Conservation (phyloP, 2,113 vertebrate genomes). For the Platysteira castanea region DNA sequence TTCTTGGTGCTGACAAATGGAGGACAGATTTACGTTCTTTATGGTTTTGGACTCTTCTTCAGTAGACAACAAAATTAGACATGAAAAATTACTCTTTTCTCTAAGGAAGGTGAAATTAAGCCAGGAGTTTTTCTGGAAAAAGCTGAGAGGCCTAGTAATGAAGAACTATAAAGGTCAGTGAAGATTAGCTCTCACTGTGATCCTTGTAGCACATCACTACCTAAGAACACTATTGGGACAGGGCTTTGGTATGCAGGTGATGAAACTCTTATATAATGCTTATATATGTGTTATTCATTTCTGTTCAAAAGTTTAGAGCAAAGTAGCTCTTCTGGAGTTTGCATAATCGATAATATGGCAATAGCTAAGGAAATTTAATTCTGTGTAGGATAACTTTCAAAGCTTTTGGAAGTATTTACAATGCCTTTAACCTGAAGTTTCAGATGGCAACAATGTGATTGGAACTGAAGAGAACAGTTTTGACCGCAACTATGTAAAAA, state of each 20-base stretch:
- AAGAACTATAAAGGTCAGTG: background rate
- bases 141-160: background rate
- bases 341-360: background rate
- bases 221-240: background rate
- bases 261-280: background rate
- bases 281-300: background rate
- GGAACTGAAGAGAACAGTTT: slow-evolving; percentile 83
- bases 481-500: slow-evolving; percentile 95
- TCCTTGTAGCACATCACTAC: background rate
- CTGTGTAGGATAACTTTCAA: background rate
- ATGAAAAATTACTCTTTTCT: background rate
- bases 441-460: slow-evolving; percentile 71
- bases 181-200: background rate
- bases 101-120: background rate
- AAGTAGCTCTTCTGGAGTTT: background rate
- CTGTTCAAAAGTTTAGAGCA: background rate
- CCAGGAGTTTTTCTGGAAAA: background rate
- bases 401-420: background rate
- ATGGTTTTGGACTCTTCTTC: background rate
- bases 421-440: slow-evolving; percentile 45
- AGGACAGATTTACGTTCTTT: background rate
- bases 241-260: background rate
- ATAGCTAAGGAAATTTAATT: background rate
- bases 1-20: background rate
- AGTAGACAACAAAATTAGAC: background rate